A percentile compares a stretch with the other conserved stretches of the same genome.
These are phyloP conservation scores for Piaya cayana DNA, from an alignment of 2,113 vertebrate species.

Conservation along the genomic window DNA sequence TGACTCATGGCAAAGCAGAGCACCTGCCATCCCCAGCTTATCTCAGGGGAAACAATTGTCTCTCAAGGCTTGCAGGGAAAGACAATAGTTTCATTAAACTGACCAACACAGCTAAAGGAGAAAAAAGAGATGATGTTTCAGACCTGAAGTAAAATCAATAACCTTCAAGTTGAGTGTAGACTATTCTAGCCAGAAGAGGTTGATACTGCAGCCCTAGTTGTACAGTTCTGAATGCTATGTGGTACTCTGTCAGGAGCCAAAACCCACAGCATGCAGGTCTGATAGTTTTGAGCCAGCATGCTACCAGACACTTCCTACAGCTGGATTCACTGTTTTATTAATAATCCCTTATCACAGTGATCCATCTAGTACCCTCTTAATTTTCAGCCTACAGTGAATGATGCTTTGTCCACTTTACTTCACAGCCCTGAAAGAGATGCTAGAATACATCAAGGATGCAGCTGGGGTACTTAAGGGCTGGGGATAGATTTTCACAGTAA, in stretches of 20 bases:
- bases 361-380: background rate
- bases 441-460: background rate
- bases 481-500: background rate
- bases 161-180: background rate
- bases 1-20: background rate
- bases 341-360: background rate
- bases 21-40: background rate
- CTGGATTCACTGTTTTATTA: background rate
- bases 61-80: background rate
- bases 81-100: background rate
- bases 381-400: background rate
- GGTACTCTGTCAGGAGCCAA: rapidly evolving
- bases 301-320: background rate
- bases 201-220: background rate
- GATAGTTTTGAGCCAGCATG: background rate
- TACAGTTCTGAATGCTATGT: background rate
- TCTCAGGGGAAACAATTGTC: background rate
- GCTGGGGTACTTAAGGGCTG: background rate
- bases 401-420: background rate
- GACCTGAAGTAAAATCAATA: background rate
- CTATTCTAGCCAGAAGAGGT: background rate
- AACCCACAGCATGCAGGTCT: background rate
- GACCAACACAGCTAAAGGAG: background rate
- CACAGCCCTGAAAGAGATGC: background rate
- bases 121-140: background rate